Evolutionary conservation across 2,113 vertebrate genomes (phyloP).

Genomic region (Ictalurus furcatus): DNA sequence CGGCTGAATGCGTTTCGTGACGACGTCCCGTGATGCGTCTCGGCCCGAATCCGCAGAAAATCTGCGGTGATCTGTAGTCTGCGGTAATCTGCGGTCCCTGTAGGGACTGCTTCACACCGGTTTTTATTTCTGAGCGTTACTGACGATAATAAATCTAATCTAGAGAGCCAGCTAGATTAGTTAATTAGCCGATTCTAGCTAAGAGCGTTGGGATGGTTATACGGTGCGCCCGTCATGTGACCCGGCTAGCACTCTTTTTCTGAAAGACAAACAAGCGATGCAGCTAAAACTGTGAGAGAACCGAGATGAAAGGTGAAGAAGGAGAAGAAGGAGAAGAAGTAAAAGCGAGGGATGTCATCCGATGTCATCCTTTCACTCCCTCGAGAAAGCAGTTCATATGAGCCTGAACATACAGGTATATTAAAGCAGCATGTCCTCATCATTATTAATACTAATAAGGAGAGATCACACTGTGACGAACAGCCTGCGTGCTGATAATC

Average conservation of each 20-base stretch:
- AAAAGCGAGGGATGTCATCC: constrained; percentile 47
- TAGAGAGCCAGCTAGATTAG: neutral
- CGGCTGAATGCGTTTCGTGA: no score
- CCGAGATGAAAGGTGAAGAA: constrained; percentile 38
- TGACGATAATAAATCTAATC: no score
- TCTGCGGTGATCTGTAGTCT: no score
- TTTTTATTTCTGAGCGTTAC: no score
- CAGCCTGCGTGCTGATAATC: constrained; percentile 48
- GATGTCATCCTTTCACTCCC: constrained; percentile 50
- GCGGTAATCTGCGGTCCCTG: no score
- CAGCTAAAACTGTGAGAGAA: neutral
- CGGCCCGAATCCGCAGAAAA: no score
- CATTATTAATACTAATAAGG: constrained; percentile 61
- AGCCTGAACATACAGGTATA: constrained; percentile 49
- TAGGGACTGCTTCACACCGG: neutral
- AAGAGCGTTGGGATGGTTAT: neutral
- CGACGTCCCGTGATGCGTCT: no score
- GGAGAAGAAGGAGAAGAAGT: constrained; percentile 26
- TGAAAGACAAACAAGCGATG: neutral
- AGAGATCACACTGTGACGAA: constrained; percentile 56
- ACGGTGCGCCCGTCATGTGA: neutral
- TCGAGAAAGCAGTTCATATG: constrained; percentile 53
- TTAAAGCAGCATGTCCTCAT: constrained; percentile 53
- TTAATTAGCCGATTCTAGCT: neutral
- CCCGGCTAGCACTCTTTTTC: neutral